Base-by-base conservation (phyloP, 2,113 vertebrate genomes). In the Reinhardtius hippoglossoides region DNA sequence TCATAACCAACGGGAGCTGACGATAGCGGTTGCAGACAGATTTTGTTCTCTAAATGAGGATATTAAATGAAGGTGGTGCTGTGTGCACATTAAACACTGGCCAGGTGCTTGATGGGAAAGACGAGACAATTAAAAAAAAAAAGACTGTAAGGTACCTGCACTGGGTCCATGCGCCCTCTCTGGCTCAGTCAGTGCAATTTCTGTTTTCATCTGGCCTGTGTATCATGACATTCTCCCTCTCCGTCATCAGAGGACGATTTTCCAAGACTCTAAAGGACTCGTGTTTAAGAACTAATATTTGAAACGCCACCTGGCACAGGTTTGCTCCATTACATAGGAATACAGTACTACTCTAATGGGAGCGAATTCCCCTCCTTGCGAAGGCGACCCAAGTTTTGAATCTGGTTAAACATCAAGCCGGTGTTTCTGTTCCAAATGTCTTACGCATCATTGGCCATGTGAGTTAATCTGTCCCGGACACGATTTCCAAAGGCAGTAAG, bases 1-100 rank as follows among this genome's bases (percentile, higher is more conserved):
- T 99, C 95, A 99, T 99, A 93, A 99, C 97, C 86, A 99, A 99
- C 56, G 97, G 98, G 89, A 99, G 98, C 95, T 99, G 97, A 99
- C 91, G 57, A 84, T 71, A 78, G 76, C 81, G 75, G 73, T 27
- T 56, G 35, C 71, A 71, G 54, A 78, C 46, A 23, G 67, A 59
- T 66, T 66, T 81, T 24, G 67, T 72, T 76, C 80, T 83, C 74
- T 78, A 80, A 76, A 71, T 35, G 59, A 81, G 80, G 88, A 86
- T 55, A 31, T 52, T 72, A 56, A 68, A 68, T 40, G 9, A 9
- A 57, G 15, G 12, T 71, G 66, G 40, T 54, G 65, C 70, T 52
- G 72, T 67, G 57, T 59, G 64, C 50, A 61, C 78, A 68, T 50
- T 42, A 54, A 82, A 84, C 72, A 78, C 67, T 72, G 59, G 73